phyloP scores from a whole-genome alignment of 2,888 invertebrate genomes.

The Heteromurus nitidus region DNA sequence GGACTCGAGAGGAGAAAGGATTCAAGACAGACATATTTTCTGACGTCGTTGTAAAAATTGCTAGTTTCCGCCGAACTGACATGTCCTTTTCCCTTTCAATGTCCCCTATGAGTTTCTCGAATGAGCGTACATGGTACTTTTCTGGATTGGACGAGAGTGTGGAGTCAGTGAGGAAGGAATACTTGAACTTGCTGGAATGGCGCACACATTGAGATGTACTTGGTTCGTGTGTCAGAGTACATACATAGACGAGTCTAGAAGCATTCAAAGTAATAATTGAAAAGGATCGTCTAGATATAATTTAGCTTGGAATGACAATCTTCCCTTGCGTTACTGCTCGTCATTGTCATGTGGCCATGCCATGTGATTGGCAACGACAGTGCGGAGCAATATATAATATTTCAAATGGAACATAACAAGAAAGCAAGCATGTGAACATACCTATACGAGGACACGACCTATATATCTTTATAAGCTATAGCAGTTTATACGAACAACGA shows the following conservation, averaged over 20 bases:
- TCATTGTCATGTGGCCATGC: conserved; percentile 53
- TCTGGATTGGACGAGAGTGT: too few species aligned
- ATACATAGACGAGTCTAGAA: neutral
- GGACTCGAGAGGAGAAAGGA: neutral
- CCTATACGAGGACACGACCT: too few species aligned
- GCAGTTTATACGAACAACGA: too few species aligned
- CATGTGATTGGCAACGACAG: conserved; percentile 56
- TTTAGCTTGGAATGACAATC: conserved; percentile 47
- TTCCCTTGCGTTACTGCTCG: conserved; percentile 33
- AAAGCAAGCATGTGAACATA: neutral
- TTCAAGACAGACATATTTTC: conserved; percentile 5
- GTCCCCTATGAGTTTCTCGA: neutral
- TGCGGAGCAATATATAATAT: neutral
- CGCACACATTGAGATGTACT: too few species aligned
- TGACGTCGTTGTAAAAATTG: conserved; percentile 42
- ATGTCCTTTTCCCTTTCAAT: conserved; percentile 44
- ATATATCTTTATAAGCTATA: too few species aligned
- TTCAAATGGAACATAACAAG: neutral
- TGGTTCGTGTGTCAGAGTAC: too few species aligned
- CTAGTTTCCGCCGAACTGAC: conserved; percentile 42
- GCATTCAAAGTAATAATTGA: conserved; percentile 46
- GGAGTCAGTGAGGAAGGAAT: too few species aligned
- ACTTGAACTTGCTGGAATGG: too few species aligned
- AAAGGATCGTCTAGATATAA: conserved; percentile 56
- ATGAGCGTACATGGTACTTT: neutral